A percentile compares a stretch with the other conserved stretches of the same genome.
phyloP scores from a whole-genome alignment of 1,140 invertebrate genomes.

The Hylaeus volcanicus region DNA sequence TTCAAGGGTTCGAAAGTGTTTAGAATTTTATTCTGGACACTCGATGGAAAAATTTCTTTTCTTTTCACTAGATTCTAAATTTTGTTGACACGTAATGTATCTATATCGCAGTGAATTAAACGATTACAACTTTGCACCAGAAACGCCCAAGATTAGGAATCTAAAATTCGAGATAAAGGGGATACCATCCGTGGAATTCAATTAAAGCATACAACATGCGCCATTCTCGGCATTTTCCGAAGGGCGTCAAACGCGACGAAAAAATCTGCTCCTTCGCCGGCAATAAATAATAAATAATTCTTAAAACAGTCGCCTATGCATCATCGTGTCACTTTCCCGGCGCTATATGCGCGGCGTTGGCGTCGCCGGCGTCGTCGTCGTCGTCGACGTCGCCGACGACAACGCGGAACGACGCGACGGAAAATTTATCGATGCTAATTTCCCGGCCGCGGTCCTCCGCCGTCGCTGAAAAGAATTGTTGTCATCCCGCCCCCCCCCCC shows the following conservation, averaged over 20 bases:
- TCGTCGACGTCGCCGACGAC: constrained; percentile 47
- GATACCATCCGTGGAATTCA: background rate
- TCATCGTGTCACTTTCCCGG: constrained; percentile 79
- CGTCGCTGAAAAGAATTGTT: constrained; percentile 74
- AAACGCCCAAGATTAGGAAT: too few species aligned
- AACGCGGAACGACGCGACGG: constrained; percentile 71
- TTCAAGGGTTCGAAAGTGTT: too few species aligned
- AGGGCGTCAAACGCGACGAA: background rate
- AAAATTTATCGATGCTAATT: constrained; percentile 82
- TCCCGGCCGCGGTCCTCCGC: constrained; percentile 73
- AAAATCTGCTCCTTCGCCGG: constrained; percentile 38
- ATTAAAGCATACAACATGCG: background rate
- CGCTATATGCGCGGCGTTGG: constrained; percentile 51
- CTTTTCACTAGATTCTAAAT: too few species aligned
- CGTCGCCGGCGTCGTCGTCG: constrained; percentile 34
- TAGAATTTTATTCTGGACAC: too few species aligned
- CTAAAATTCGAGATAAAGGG: too few species aligned
- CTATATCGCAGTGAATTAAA: too few species aligned
- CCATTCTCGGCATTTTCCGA: background rate
- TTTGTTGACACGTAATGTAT: too few species aligned
- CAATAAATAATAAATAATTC: constrained; percentile 81
- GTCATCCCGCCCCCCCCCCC: constrained; percentile 61
- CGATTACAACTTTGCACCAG: too few species aligned
- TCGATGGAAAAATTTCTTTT: too few species aligned
- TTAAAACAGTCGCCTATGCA: constrained; percentile 80